Percentiles rank a stretch among this genome's conserved stretches.
Conservation (phyloP, 2,888 invertebrate species). For the Idaea biselata region DNA sequence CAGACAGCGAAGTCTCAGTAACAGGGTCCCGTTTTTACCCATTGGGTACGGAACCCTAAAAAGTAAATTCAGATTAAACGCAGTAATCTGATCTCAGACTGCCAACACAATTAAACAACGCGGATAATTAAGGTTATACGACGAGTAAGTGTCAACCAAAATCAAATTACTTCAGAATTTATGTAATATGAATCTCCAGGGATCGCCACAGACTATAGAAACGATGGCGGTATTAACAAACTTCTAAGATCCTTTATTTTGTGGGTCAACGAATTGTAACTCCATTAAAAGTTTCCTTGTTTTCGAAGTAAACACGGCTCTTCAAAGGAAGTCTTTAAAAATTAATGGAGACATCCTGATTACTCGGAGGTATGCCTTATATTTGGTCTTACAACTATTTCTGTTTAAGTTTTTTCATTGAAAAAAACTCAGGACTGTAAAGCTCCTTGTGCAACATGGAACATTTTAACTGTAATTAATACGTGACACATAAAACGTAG, state of each 20-base stretch:
- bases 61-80: not conserved
- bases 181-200: not conserved
- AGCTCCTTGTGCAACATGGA: not conserved
- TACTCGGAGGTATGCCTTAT: slow-evolving; percentile 54
- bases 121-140: not conserved
- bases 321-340: slow-evolving; percentile 78
- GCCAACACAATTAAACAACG: not conserved
- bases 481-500: slow-evolving; percentile 49
- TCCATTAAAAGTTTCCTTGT: slow-evolving; percentile 77
- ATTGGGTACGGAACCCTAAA: too few relatives aligned
- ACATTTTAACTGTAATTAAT: slow-evolving; percentile 47
- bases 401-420: slow-evolving; percentile 25
- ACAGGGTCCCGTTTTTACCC: too few relatives aligned
- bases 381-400: slow-evolving; percentile 62
- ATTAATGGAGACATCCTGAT: slow-evolving; percentile 77
- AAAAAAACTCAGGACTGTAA: not conserved
- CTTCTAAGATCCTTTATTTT: slow-evolving; percentile 43
- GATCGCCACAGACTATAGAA: not conserved
- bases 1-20: too few relatives aligned
- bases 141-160: not conserved
- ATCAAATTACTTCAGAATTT: slow-evolving; percentile 1
- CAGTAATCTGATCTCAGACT: not conserved
- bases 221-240: slow-evolving; percentile 22
- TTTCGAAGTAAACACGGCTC: slow-evolving; percentile 67
- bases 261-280: slow-evolving; percentile 70